Conservation (phyloP, 1,140 invertebrate genomes). For the Drosophila kepulauana region DNA sequence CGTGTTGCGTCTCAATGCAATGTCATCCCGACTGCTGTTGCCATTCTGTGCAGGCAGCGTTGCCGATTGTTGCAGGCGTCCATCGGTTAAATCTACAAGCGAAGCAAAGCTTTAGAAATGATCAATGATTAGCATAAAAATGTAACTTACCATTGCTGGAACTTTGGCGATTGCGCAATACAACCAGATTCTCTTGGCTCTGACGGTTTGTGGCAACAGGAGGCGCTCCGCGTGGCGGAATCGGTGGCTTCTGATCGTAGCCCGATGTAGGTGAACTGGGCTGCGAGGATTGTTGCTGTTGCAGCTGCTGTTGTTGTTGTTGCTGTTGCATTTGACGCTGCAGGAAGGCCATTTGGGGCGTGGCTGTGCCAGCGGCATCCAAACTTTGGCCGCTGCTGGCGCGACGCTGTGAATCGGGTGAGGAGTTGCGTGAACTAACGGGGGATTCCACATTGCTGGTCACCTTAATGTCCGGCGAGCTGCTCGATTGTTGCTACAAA, state of each 20-base stretch:
- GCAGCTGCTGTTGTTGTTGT: slow-evolving; percentile 82
- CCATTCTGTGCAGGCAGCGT: slow-evolving; percentile 79
- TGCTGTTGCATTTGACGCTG: slow-evolving; percentile 85
- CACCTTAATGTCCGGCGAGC: slow-evolving; percentile 82
- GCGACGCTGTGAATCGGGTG: slow-evolving; percentile 83
- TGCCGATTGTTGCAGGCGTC: slow-evolving; percentile 61
- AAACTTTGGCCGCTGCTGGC: slow-evolving; percentile 54
- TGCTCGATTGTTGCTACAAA: slow-evolving; percentile 81
- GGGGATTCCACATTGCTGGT: slow-evolving; percentile 79
- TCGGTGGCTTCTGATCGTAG: slow-evolving; percentile 86
- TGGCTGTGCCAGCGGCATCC: slow-evolving; percentile 56
- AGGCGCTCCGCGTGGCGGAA: slow-evolving; percentile 86
- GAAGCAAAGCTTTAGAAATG: neutral
- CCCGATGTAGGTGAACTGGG: slow-evolving; percentile 76
- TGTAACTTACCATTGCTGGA: slow-evolving; percentile 64
- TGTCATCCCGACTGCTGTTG: slow-evolving; percentile 65
- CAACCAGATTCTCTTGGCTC: slow-evolving; percentile 81
- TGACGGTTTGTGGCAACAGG: slow-evolving; percentile 86
- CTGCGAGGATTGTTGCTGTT: slow-evolving; percentile 64
- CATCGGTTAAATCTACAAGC: slow-evolving; percentile 55
- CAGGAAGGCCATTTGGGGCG: slow-evolving; percentile 83
- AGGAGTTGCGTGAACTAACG: slow-evolving; percentile 83
- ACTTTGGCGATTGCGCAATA: slow-evolving; percentile 74
- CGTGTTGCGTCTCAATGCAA: slow-evolving; percentile 68
- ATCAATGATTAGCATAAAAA: neutral